Evolutionary conservation across 2,888 invertebrate species (phyloP).

Genomic region (Chloroclysta siterata): DNA sequence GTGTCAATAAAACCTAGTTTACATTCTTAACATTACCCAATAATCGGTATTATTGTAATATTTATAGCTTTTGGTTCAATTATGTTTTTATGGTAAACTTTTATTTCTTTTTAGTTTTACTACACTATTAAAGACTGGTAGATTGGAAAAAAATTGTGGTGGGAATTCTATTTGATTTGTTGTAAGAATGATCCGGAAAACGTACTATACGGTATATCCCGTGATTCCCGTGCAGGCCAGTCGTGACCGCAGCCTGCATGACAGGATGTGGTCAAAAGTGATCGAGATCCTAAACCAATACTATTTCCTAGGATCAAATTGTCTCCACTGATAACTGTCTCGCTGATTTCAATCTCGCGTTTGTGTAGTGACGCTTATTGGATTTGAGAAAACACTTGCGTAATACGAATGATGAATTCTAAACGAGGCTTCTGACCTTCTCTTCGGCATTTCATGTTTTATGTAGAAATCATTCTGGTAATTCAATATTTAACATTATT

Average conservation of each 20-base stretch:
- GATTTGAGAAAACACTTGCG: constrained; percentile 31
- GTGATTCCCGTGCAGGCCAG: constrained; percentile 41
- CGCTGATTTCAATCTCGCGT: constrained; percentile 18
- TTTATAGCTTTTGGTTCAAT: constrained; percentile 40
- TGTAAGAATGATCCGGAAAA: constrained; percentile 36
- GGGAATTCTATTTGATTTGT: constrained; percentile 12
- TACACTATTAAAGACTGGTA: constrained; percentile 26
- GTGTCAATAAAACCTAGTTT: constrained; percentile 31
- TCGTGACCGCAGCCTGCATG: constrained; percentile 49
- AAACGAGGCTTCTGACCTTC: constrained; percentile 30
- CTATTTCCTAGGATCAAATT: constrained; percentile 47
- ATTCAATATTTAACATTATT: constrained; percentile 27
- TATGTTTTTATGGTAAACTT: constrained; percentile 43
- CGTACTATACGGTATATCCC: constrained; percentile 41
- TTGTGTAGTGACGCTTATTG: constrained; percentile 33
- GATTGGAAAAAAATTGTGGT: constrained; percentile 6
- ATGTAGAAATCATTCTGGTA: constrained; percentile 22
- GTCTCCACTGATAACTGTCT: constrained; percentile 37
- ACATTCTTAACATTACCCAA: constrained; percentile 30
- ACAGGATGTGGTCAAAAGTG: constrained; percentile 59
- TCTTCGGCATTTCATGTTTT: constrained; percentile 23
- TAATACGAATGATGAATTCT: constrained; percentile 35
- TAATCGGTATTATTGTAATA: constrained; percentile 39
- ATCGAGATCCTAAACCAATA: constrained; percentile 45
- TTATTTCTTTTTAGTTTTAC: constrained; percentile 45